phyloP scores from a whole-genome alignment of 1,140 invertebrate species.

The Agrypnia vestita region DNA sequence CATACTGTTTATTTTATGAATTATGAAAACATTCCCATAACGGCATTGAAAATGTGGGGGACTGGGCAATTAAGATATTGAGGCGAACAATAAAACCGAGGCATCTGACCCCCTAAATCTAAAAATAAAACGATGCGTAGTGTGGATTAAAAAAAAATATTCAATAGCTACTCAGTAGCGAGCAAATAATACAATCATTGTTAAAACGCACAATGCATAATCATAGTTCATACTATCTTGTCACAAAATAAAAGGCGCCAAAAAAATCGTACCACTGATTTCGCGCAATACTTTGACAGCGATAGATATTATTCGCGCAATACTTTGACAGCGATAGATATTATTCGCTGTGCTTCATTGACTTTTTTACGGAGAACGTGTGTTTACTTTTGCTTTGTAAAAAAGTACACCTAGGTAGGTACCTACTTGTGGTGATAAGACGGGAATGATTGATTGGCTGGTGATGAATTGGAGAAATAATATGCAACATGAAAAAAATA shows the following conservation, averaged over 20 bases:
- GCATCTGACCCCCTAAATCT: constrained; percentile 45
- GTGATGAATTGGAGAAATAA: constrained; percentile 17
- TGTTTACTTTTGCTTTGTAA: background rate
- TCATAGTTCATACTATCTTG: constrained; percentile 14
- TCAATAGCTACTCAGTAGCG: constrained; percentile 9
- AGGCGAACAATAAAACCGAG: constrained; percentile 53
- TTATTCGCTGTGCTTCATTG: constrained; percentile 15
- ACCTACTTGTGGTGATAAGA: background rate
- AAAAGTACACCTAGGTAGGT: background rate
- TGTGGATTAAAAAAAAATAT: constrained; percentile 51
- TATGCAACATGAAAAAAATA: background rate
- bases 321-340: constrained; percentile 21
- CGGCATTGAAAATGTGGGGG: constrained; percentile 38
- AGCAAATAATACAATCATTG: constrained; percentile 43
- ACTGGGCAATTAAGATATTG: constrained; percentile 60
- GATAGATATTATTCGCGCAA: constrained; percentile 7
- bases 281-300: constrained; percentile 31
- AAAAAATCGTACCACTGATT: constrained; percentile 24
- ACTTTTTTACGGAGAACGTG: background rate
- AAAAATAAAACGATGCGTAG: constrained; percentile 50
- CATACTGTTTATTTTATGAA: constrained; percentile 61
- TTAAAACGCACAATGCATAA: constrained; percentile 25
- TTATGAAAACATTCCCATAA: constrained; percentile 57
- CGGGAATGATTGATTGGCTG: constrained; percentile 27
- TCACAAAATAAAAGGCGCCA: constrained; percentile 12